phyloP scores from a whole-genome alignment of 2,113 vertebrate genomes.

The Urocolius indicus region DNA sequence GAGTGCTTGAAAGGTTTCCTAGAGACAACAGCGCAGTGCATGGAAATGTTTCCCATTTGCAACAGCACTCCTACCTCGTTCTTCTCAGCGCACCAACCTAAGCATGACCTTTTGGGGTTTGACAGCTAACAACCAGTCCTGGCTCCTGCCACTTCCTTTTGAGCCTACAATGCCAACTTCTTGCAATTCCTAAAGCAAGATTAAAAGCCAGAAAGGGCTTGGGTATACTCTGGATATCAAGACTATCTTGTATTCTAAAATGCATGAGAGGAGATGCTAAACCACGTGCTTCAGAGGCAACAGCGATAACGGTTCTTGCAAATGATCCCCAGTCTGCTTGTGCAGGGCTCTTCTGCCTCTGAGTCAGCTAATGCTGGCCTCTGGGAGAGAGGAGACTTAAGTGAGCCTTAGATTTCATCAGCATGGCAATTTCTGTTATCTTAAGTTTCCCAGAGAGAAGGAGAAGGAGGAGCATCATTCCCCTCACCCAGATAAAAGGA shows the following conservation, averaged over 20 bases:
- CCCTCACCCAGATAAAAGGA: neutral
- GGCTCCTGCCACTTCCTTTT: conserved; percentile 44
- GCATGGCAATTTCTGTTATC: neutral
- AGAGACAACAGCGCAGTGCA: neutral
- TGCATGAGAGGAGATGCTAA: neutral
- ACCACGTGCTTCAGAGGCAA: neutral
- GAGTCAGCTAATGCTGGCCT: neutral
- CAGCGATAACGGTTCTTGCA: neutral
- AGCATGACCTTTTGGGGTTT: neutral
- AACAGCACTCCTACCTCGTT: neutral
- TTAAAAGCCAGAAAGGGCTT: neutral
- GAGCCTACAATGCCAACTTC: conserved; percentile 6
- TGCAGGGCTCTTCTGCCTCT: neutral
- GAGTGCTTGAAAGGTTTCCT: conserved; percentile 40
- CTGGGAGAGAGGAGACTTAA: neutral
- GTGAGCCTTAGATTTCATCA: neutral
- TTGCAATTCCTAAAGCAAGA: neutral
- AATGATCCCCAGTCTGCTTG: neutral
- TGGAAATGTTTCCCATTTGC: conserved; percentile 12
- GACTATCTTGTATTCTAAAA: neutral
- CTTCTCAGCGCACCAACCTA: neutral
- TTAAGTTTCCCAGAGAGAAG: neutral
- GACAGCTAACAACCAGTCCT: neutral
- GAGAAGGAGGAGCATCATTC: neutral
- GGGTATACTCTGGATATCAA: neutral